Percentiles rank a stretch among this genome's conserved stretches.
phyloP scores from a whole-genome alignment of 2,797 vertebrate genomes.

The Chelidonichthys spinosus region DNA sequence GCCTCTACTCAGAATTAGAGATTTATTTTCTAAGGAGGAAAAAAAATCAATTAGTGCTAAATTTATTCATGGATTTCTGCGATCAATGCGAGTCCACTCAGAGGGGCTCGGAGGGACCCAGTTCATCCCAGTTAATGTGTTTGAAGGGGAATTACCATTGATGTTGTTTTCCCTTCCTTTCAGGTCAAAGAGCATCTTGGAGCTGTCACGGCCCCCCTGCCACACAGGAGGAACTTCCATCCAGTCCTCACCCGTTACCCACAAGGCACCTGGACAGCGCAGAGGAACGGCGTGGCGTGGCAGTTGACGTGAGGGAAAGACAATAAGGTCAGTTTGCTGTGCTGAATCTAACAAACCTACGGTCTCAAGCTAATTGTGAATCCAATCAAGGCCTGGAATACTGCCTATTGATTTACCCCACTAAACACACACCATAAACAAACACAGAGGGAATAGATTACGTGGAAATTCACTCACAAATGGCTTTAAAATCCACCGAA shows the following conservation, averaged over 20 bases:
- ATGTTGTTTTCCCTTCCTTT: conserved; percentile 96
- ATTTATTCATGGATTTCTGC: conserved; percentile 99
- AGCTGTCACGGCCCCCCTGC: conserved; percentile 89
- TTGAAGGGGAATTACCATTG: conserved; percentile 99
- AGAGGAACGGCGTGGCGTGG: conserved; percentile 74
- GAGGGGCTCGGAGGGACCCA: conserved; percentile 96
- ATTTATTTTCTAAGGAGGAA: conserved; percentile 92
- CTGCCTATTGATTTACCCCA: conserved; percentile 76
- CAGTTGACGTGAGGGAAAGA: conserved; percentile 78
- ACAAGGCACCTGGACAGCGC: conserved; percentile 87
- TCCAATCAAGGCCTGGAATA: conserved; percentile 80
- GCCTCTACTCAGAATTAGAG: conserved; percentile 93
- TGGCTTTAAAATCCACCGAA: conserved; percentile 46
- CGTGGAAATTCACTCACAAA: conserved; percentile 60
- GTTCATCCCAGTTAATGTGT: conserved; percentile 99
- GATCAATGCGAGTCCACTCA: conserved; percentile 99
- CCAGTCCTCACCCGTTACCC: conserved; percentile 85
- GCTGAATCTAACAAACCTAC: conserved; percentile 54
- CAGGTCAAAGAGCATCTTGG: conserved; percentile 95
- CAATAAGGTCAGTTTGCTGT: conserved; percentile 83
- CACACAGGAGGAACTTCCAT: conserved; percentile 79
- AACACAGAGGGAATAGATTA: conserved; percentile 69
- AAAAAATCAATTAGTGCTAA: conserved; percentile 99
- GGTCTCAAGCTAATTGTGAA: conserved; percentile 80
- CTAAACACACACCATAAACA: conserved; percentile 74